Evolutionary conservation across 2,797 vertebrate genomes (phyloP), one percentile per base, ranked within the genome.

Genomic region (Sylvilagus floridanus): DNA sequence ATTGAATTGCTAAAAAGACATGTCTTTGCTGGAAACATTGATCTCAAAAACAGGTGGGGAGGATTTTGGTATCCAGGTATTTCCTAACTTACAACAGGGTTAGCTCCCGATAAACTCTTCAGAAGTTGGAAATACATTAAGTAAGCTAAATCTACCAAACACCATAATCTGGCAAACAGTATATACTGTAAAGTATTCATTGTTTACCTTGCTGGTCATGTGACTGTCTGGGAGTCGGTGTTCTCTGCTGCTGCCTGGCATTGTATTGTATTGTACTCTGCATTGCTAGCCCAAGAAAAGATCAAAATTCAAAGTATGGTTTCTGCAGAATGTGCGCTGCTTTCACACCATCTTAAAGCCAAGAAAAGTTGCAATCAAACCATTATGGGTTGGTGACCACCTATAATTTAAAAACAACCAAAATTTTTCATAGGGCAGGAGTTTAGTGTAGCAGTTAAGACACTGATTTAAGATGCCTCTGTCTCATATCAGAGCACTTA

Each of bases 61-160:
- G 82, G 97, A 97, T 97, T 97, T 96, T 96, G 17, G 90, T 97
- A 96, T 93, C 10, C 35, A 52, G n/a, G 52, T 71, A 10, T 9
- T 50, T 0, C 32, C 37, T 42, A n/a, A 63, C 9, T 71, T 62
- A 50, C 30, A 24, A n/a, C 69, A 22, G 24, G 52, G 11, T 26
- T 78, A 60, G 10, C 30, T 72, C 24, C 26, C 72, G 12, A 60
- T 5, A 37, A 72, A 21, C 14, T 16, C 24, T 32, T 50, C 16
- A 69, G 21, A 52, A 30, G 30, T 71, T 79, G 37, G 78, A 47
- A 86, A 63, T 50, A 22, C 17, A 35, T 42, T 9, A 32, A 90
- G 8, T 30, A 28, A 50, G 21, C n/a, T 37, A 14, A 50, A 30
- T 24, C 37, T 52, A 50, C 63, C 17, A 12, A 65, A n/a, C 42